Percentiles rank a stretch among this genome's conserved stretches.
phyloP scores from a whole-genome alignment of 2,888 invertebrate genomes.

The Litoditis marina region DNA sequence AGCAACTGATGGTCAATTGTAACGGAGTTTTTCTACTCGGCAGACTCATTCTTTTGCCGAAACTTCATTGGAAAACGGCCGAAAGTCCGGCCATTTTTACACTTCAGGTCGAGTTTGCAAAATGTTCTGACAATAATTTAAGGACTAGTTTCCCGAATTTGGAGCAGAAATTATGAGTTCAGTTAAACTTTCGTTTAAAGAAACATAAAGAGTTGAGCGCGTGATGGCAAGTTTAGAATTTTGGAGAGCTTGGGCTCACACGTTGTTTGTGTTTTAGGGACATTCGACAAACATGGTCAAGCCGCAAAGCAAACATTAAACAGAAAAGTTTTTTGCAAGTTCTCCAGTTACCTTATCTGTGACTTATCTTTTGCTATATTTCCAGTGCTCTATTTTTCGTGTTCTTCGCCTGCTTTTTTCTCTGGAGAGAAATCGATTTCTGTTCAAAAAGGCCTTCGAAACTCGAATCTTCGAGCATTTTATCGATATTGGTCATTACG shows the following conservation, averaged over 20 bases:
- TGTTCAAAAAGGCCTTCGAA: slow-evolving; percentile 64
- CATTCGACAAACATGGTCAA: too few relatives aligned
- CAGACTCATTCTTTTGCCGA: slow-evolving; percentile 25
- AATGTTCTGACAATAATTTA: not conserved
- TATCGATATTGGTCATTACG: slow-evolving; percentile 65
- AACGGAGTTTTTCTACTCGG: slow-evolving; percentile 44
- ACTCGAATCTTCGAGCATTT: slow-evolving; percentile 63
- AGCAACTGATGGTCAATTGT: slow-evolving; percentile 33
- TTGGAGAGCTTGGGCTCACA: too few relatives aligned
- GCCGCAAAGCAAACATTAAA: too few relatives aligned
- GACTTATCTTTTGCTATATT: slow-evolving; percentile 24
- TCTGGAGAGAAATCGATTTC: slow-evolving; percentile 64
- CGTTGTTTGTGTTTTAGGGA: too few relatives aligned
- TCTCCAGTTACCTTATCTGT: not conserved
- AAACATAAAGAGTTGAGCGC: too few relatives aligned
- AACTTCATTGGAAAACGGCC: not conserved
- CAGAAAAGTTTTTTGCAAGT: not conserved
- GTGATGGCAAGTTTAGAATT: too few relatives aligned
- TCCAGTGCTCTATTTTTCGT: slow-evolving; percentile 63
- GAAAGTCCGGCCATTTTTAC: slow-evolving; percentile 9
- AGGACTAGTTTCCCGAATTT: not conserved
- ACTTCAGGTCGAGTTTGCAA: slow-evolving; percentile 6
- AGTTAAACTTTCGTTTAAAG: too few relatives aligned
- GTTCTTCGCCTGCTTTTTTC: slow-evolving; percentile 65
- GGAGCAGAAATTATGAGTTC: too few relatives aligned